A percentile compares a stretch with the other conserved stretches of the same genome.
Conservation (phyloP, 2,113 vertebrate species). For the Rafetus swinhoei region DNA sequence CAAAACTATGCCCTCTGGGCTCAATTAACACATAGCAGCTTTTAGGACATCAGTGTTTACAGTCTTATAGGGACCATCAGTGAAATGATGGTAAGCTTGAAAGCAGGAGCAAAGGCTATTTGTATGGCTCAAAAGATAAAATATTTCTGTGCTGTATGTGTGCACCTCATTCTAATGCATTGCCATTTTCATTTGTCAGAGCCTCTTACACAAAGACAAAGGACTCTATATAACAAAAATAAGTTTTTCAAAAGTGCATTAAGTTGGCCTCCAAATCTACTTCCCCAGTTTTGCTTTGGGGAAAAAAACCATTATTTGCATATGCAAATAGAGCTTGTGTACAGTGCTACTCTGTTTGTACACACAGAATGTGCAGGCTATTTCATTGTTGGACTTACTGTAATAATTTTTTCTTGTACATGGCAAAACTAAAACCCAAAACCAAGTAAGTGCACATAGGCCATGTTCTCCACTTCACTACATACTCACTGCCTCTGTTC, state of each 20-base stretch:
- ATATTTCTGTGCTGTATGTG: background rate
- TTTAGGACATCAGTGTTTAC: background rate
- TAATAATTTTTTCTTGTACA: background rate
- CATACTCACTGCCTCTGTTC: background rate
- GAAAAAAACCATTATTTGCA: background rate
- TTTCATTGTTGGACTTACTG: background rate
- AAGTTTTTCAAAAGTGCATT: background rate
- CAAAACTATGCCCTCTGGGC: background rate
- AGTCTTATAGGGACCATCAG: background rate
- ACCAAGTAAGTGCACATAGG: background rate
- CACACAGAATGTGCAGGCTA: background rate
- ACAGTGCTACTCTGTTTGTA: background rate
- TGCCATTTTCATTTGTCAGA: background rate
- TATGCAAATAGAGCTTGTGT: background rate
- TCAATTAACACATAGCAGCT: slow-evolving; percentile 31
- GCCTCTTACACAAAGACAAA: background rate
- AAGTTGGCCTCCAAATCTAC: background rate
- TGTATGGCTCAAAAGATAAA: background rate
- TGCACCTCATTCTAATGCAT: background rate
- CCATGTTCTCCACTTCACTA: background rate
- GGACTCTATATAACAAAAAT: background rate
- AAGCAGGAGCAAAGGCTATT: background rate
- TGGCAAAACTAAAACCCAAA: background rate
- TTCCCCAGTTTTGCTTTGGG: background rate
- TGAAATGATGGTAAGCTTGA: background rate